Evolutionary conservation across 1,140 invertebrate genomes (phyloP).

Genomic region (Anastatus disparis): DNA sequence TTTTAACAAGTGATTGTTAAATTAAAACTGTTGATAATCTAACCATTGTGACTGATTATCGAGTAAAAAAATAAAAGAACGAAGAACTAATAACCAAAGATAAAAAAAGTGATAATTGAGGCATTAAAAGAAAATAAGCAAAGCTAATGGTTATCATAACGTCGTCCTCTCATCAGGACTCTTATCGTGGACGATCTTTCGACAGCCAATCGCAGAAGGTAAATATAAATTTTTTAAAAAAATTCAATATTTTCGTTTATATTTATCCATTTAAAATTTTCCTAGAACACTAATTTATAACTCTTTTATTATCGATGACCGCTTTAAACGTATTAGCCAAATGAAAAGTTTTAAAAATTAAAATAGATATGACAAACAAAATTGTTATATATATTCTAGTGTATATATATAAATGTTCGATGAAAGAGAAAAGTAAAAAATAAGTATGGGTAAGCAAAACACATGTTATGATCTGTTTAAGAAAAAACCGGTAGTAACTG

Average conservation of each 20-base stretch:
- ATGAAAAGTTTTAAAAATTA: no score
- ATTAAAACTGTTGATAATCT: no score
- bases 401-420: not conserved
- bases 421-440: no score
- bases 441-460: not conserved
- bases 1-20: no score
- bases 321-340: no score
- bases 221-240: not conserved
- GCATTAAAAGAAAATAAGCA: not conserved
- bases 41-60: no score
- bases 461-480: constrained; percentile 35
- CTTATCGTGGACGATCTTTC: constrained; percentile 6
- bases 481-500: constrained; percentile 41
- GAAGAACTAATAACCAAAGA: no score
- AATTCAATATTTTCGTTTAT: not conserved
- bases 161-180: constrained; percentile 9
- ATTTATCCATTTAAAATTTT: not conserved
- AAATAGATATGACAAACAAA: constrained; percentile 50
- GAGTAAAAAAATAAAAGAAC: no score
- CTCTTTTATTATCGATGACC: not conserved
- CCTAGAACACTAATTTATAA: not conserved
- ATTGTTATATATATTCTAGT: constrained; percentile 48
- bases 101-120: no score
- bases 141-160: constrained; percentile 19
- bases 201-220: constrained; percentile 6